Conservation (phyloP, 1,140 invertebrate species). For the Harlomillsia oculata region DNA sequence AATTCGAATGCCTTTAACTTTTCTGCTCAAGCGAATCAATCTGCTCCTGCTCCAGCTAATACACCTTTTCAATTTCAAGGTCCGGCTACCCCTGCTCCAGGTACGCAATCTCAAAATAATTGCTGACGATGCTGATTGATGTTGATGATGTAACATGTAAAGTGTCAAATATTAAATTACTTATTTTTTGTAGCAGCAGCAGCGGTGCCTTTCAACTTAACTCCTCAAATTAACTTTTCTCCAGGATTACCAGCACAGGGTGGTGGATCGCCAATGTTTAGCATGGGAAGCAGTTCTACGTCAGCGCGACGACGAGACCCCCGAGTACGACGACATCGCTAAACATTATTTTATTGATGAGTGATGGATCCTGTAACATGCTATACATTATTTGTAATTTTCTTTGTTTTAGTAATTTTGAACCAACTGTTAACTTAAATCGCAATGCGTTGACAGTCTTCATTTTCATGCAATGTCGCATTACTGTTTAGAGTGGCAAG, state of each 20-base stretch:
- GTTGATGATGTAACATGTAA: neutral
- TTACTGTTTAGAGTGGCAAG: no score
- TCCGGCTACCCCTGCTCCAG: neutral
- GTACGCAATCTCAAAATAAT: neutral
- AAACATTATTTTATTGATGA: no score
- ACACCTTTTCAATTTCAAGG: neutral
- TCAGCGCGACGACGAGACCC: slow-evolving; percentile 7
- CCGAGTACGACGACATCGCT: slow-evolving; percentile 7
- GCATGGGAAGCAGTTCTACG: slow-evolving; percentile 10
- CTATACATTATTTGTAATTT: no score
- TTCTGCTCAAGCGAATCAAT: neutral
- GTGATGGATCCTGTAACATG: no score
- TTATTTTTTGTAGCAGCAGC: slow-evolving; percentile 8
- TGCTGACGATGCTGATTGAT: no score
- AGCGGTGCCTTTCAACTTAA: slow-evolving; percentile 14
- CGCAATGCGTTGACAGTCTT: no score
- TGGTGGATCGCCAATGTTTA: slow-evolving; percentile 18
- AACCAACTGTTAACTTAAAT: no score
- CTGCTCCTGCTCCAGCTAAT: neutral
- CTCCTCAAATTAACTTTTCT: neutral
- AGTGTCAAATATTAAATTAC: neutral
- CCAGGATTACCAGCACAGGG: neutral
- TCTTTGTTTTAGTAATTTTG: no score
- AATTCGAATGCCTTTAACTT: neutral
- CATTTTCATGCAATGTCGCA: no score